Percentiles rank a stretch among this genome's conserved stretches.
Evolutionary conservation across 2,888 invertebrate species (phyloP).

Genomic region (Muschampia plurimacula): DNA sequence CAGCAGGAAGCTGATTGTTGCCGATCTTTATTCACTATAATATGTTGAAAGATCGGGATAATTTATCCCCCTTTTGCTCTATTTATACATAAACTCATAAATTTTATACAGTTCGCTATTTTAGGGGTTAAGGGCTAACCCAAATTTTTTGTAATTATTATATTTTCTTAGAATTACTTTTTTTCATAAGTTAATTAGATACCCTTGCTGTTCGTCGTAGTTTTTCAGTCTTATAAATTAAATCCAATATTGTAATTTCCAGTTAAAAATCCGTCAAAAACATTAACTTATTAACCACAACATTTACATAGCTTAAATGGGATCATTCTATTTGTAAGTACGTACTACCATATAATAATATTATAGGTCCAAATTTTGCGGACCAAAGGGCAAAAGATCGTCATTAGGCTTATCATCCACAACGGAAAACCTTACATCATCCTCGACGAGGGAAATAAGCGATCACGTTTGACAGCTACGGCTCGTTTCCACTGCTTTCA

Average conservation of each 20-base stretch:
- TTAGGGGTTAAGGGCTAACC: too few relatives aligned
- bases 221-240: background rate
- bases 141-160: too few relatives aligned
- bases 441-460: constrained; percentile 77
- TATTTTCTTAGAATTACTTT: too few relatives aligned
- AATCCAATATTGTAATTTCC: background rate
- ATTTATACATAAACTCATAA: background rate
- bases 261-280: background rate
- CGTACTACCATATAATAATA: background rate
- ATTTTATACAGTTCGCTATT: too few relatives aligned
- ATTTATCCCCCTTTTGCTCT: too few relatives aligned
- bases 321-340: constrained; percentile 18
- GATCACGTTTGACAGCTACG: constrained; percentile 72
- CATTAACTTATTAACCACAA: background rate
- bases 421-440: constrained; percentile 79
- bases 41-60: too few relatives aligned
- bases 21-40: too few relatives aligned
- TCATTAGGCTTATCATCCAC: constrained; percentile 74
- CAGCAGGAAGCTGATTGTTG: too few relatives aligned
- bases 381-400: constrained; percentile 54
- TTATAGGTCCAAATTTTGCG: constrained; percentile 41
- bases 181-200: too few relatives aligned
- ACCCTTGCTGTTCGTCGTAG: too few relatives aligned
- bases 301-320: background rate
- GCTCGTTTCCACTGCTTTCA: constrained; percentile 64